Percentiles rank a stretch among this genome's conserved stretches.
These are phyloP conservation scores for Chinchilla lanigera DNA, from an alignment of 2,113 vertebrate genomes.

Conservation along the genomic window DNA sequence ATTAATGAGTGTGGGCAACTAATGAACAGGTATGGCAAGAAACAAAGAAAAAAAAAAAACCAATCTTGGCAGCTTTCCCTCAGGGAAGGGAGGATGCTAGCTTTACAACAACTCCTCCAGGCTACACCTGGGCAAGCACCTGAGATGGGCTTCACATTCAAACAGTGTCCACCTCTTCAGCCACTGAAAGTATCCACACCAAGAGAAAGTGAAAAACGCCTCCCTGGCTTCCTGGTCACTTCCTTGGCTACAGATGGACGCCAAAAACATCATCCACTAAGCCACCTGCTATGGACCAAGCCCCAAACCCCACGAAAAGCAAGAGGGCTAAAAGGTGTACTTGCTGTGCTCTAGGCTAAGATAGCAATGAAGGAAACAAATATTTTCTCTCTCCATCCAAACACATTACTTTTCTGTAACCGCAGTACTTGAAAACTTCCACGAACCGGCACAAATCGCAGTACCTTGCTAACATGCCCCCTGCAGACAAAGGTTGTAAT, in stretches of 20 bases:
- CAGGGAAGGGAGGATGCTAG: conserved; percentile 10
- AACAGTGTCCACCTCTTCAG: not conserved
- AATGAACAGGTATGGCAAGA: conserved; percentile 72
- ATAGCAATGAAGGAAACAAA: not conserved
- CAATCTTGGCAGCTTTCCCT: conserved; percentile 61
- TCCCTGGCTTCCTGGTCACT: not conserved
- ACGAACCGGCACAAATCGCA: conserved; percentile 35
- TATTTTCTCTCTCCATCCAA: not conserved
- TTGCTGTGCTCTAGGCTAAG: not conserved
- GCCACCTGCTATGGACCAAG: not conserved
- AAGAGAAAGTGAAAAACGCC: not conserved
- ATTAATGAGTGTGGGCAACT: conserved; percentile 65
- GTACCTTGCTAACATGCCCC: conserved; percentile 5
- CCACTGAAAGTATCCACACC: not conserved
- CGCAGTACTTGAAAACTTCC: not conserved
- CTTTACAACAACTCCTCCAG: conserved; percentile 37
- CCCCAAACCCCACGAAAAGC: not conserved
- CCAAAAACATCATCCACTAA: not conserved
- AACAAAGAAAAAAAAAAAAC: conserved; percentile 32
- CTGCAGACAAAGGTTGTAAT: not conserved
- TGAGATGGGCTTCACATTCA: not conserved
- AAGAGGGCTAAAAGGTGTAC: not conserved
- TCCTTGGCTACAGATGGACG: not conserved
- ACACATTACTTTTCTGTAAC: conserved; percentile 16
- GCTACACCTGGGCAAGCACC: not conserved